phyloP scores from a whole-genome alignment of 1,140 invertebrate species.

The Drosophila ananassae region DNA sequence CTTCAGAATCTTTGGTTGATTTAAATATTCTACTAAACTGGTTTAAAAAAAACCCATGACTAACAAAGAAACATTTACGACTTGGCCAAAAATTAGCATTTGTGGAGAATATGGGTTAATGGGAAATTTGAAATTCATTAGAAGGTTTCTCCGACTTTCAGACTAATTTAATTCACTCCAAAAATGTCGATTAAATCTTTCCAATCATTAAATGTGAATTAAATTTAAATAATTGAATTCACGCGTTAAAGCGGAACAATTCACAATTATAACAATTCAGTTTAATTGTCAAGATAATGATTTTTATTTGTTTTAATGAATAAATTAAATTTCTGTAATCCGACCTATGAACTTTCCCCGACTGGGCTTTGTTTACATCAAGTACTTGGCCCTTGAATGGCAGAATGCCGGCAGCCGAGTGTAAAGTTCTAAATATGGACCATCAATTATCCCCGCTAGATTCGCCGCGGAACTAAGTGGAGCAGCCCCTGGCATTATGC shows the following conservation, averaged over 20 bases:
- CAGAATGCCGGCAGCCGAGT: neutral
- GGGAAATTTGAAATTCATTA: neutral
- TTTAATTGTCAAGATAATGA: neutral
- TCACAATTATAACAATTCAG: neutral
- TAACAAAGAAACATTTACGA: neutral
- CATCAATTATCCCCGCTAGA: conserved; percentile 50
- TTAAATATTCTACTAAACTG: neutral
- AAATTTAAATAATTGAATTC: neutral
- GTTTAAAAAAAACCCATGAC: neutral
- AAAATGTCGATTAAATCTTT: neutral
- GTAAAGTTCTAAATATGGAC: conserved; percentile 25
- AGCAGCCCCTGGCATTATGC: conserved; percentile 52
- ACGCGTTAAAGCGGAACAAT: neutral
- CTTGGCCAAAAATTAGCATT: neutral
- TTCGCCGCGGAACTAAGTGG: conserved; percentile 47
- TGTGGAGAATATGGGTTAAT: neutral
- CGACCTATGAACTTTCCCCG: conserved; percentile 1
- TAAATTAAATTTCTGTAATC: neutral
- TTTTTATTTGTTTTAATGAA: conserved; percentile 1
- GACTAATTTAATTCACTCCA: neutral
- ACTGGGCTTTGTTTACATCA: conserved; percentile 5
- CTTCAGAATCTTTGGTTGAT: neutral
- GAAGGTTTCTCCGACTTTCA: neutral
- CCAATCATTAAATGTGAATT: neutral
- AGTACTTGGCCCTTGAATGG: neutral